These are phyloP conservation scores for Cranoglanis bouderius DNA, from an alignment of 2,113 vertebrate genomes.

Conservation along the genomic window DNA sequence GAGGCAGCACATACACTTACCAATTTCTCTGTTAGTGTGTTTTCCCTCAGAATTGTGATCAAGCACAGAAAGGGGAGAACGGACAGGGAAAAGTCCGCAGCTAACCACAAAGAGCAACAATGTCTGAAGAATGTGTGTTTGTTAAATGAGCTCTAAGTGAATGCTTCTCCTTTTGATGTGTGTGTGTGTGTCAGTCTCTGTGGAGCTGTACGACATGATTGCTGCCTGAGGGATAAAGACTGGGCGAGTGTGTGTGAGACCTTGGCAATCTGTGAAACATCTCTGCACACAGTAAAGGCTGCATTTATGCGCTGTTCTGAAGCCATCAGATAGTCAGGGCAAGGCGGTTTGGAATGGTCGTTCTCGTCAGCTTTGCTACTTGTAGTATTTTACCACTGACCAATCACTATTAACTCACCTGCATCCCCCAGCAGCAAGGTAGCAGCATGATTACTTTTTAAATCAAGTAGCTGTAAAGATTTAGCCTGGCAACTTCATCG, in stretches of 20 bases:
- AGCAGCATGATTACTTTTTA: not conserved
- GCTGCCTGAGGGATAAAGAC: conserved; percentile 36
- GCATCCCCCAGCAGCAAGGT: too few species aligned
- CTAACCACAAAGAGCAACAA: not conserved
- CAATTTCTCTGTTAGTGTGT: conserved; percentile 5
- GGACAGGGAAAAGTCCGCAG: not conserved
- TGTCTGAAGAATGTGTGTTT: not conserved
- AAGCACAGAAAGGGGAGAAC: not conserved
- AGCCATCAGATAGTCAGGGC: not conserved
- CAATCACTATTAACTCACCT: not conserved
- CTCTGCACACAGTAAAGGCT: not conserved
- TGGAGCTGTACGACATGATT: conserved; percentile 35
- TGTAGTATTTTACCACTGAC: not conserved
- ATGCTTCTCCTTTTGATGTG: conserved; percentile 10
- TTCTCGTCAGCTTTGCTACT: not conserved
- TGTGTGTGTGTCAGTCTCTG: conserved; percentile 1
- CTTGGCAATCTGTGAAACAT: not conserved
- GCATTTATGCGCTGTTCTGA: not conserved
- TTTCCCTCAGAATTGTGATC: conserved; percentile 28
- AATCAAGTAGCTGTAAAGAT: not conserved
- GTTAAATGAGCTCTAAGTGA: not conserved
- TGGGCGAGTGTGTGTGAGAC: conserved; percentile 18
- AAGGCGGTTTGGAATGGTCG: not conserved
- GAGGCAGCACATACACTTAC: conserved; percentile 18
- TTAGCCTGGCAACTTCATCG: not conserved